Conservation (phyloP, 2,888 invertebrate species). For the Rutpela maculata region DNA sequence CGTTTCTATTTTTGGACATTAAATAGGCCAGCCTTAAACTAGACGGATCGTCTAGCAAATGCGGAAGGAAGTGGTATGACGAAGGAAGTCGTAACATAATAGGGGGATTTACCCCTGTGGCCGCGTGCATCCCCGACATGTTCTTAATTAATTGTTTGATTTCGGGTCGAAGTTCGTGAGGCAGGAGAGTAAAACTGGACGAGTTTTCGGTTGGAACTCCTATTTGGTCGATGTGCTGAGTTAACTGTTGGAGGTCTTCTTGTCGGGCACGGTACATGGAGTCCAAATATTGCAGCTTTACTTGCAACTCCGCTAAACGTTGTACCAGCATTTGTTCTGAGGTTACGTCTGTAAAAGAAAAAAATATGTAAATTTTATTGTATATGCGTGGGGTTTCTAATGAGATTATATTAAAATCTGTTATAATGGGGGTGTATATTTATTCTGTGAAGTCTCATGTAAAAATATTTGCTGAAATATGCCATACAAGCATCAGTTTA, state of each 20-base stretch:
- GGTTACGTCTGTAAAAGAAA: constrained; percentile 76
- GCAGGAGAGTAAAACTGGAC: constrained; percentile 57
- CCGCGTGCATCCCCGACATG: constrained; percentile 74
- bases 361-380: constrained; percentile 2
- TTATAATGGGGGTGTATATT: not conserved
- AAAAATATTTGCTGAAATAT: too few relatives aligned
- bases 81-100: constrained; percentile 83
- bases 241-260: constrained; percentile 84
- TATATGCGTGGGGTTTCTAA: not conserved
- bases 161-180: constrained; percentile 68
- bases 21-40: constrained; percentile 88
- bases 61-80: constrained; percentile 90
- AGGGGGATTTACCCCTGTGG: constrained; percentile 72
- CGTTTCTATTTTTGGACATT: constrained; percentile 83
- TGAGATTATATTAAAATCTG: not conserved
- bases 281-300: constrained; percentile 86
- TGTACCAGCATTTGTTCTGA: constrained; percentile 82
- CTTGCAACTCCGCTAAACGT: constrained; percentile 85
- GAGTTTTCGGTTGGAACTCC: constrained; percentile 63
- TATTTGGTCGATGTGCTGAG: constrained; percentile 79
- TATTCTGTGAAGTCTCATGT: too few relatives aligned
- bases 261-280: constrained; percentile 85
- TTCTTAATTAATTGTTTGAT: constrained; percentile 69
- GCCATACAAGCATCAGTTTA: too few relatives aligned
- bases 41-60: constrained; percentile 86